Base-by-base conservation (phyloP, 2,797 vertebrate genomes). In the Glyptemys insculpta region DNA sequence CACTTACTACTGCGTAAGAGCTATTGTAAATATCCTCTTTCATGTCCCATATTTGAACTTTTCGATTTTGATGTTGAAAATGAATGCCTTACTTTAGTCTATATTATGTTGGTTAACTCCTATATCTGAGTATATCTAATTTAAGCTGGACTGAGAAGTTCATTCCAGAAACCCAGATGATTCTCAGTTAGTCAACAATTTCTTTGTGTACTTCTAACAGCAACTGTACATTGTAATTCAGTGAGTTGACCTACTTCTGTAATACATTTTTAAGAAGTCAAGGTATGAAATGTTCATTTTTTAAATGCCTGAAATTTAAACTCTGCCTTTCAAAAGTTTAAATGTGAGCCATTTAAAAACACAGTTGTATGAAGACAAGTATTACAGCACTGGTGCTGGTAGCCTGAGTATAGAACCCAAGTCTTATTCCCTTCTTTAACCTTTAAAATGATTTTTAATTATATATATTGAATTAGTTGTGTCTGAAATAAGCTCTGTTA, bases 281-380 rank as follows among this genome's bases (percentile, higher is more conserved):
- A 15, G 56, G 25, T 81, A 78, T 18, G 80, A 97, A 91, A 95
- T 91, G 81, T 96, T 94, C 87, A 85, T 90, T 93, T 86, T 91
- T 81, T 91, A 86, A 89, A 79, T 72, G 59, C 78, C 49, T 90
- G 91, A 92, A 94, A 93, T 87, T 95, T 97, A 90, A 95, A 92
- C 90, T 95, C 94, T 34, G n/a, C 91, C 90, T 96, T 94, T 94
- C 89, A 91, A 80, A 83, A 92, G 84, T 79, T 96, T 81, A 85
- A 87, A 68, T 56, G 80, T 76, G 91, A 83, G 19, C 25, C 10
- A 1, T 90, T 91, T 65, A 80, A 85, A 87, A 72, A 81, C 0
- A 1, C 29, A 74, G 74, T 83, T 79, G 65, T 81, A 65, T 50
- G 44, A 85, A 21, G 81, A 18, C 31, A 29, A 78, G 85, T 4